Conservation (phyloP, 2,797 vertebrate genomes). For the Rachycentron canadum region DNA sequence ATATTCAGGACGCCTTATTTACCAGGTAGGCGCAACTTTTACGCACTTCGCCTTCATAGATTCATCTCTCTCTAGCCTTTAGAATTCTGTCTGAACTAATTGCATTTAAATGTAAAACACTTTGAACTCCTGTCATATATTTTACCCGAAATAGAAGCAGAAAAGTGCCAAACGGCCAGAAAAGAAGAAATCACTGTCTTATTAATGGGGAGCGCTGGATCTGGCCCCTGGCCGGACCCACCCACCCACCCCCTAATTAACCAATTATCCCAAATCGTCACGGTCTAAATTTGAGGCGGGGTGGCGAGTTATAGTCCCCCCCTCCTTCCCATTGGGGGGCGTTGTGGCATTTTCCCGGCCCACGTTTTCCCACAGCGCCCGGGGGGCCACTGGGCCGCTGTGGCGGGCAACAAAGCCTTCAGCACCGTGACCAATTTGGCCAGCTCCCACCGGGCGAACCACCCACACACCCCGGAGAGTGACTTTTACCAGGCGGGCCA, state of each 20-base stretch:
- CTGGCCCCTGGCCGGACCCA: slow-evolving; percentile 83
- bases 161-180: slow-evolving; percentile 60
- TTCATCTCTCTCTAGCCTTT: background rate
- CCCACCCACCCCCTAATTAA: slow-evolving; percentile 89
- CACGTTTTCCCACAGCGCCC: slow-evolving; percentile 92
- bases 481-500: slow-evolving; percentile 86
- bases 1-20: slow-evolving; percentile 96
- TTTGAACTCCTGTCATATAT: slow-evolving; percentile 49
- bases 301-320: slow-evolving; percentile 69
- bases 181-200: slow-evolving; percentile 91
- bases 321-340: slow-evolving; percentile 80
- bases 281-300: slow-evolving; percentile 89
- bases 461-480: slow-evolving; percentile 86
- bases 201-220: slow-evolving; percentile 88
- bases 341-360: slow-evolving; percentile 85
- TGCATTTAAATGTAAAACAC: slow-evolving; percentile 63
- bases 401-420: slow-evolving; percentile 88
- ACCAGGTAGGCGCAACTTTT: slow-evolving; percentile 88
- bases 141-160: slow-evolving; percentile 30
- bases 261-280: slow-evolving; percentile 96
- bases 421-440: slow-evolving; percentile 92
- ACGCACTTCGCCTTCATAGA: background rate
- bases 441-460: slow-evolving; percentile 89
- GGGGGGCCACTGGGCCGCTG: slow-evolving; percentile 83
- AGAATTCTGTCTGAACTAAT: slow-evolving; percentile 35